Base-by-base conservation (phyloP, 64 coral and sea anemone genomes). In the Cladopsammia gracilis region DNA sequence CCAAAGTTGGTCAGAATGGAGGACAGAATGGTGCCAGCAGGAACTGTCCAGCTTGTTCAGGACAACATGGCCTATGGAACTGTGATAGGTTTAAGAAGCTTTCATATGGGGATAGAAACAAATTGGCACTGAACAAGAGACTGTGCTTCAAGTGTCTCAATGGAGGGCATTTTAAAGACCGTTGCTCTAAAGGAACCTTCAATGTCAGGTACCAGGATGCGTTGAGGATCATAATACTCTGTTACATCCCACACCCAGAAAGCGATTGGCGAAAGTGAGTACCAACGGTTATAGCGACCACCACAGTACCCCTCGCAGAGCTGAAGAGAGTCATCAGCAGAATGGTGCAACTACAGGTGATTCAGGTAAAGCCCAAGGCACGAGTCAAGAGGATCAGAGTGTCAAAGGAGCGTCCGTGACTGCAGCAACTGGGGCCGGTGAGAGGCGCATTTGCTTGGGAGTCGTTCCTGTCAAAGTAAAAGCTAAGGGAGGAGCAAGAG, bases 101-200 rank as follows among this genome's bases (percentile, higher is more conserved):
- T 24, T 76, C 68, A 22, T 81, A 83, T 52, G 51, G 79, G 51
- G 56, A 80, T 67, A 96, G 62, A 72, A 67, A 75, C 12, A 80
- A 96, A 89, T 47, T 77, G 20, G 91, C 89, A 58, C 69, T 75
- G 19, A 43, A 43, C 61, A 82, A 96, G 80, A 93, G 79, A 24
- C 80, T 96, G 70, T 96, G 95, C 87, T 86, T 88, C 18, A 96
- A 87, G 74, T 96, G 95, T 70, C 73, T n/a, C n/a, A n/a, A n/a
- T n/a, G n/a, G n/a, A n/a, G n/a, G n/a, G n/a, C n/a, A n/a, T n/a
- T n/a, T n/a, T 93, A 79, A 62, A 10, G 75, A 85, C 19, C 48
- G 71, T 12, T 97, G 88, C 59, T 69, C 86, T 14, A 90, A 82
- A 47, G 65, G 14, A 48, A 76, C 67, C 9, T 91, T 91, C 47